Evolutionary conservation across 2,797 vertebrate genomes (phyloP), one percentile per base, ranked within the genome.

Genomic region (Sebastes itinus): DNA sequence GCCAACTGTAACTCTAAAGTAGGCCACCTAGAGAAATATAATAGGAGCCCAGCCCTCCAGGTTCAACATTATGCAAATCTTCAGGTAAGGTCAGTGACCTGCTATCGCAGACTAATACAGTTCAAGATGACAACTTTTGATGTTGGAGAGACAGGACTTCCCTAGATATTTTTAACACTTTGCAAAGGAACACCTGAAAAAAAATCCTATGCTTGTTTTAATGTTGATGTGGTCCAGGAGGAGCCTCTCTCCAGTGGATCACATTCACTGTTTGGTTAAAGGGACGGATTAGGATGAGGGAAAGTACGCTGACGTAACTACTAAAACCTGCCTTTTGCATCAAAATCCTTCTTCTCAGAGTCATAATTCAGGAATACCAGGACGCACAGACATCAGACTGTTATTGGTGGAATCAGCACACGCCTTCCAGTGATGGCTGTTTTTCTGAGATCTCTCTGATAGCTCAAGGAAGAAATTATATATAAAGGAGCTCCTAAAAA

Each of bases 311-410:
- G 46, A 70, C 18, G 18, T 22, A 52, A 64, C 35, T 60, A 30
- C 42, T 32, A 0, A 61, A 78, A 60, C 66, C 70, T 65, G 64
- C 64, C 35, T 64, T 62, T 49, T 59, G 13, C 75, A 75, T 78
- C 52, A 78, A 46, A 78, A 14, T 27, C 33, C 23, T 60, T 58
- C 42, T 12, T 7, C 6, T 62, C 65, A 4, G 1, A 27, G 32
- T 69, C 25, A n/a, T 38, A 22, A 66, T 46, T n/a, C 27, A 25
- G 23, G 14, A 25, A 46, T 27, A 72, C 4, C 6, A 18, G 46
- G 33, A 70, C 14, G 4, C 46, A 54, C n/a, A 22, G 23, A 33
- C 6, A 9, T 54, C 28, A 60, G 10, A 20, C 27, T 72, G 52
- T 32, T 32, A 28, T 22, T 64, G 16, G 12, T 28, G 46, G 60